phyloP scores from a whole-genome alignment of 2,797 vertebrate genomes.

The Scolopax rusticola region DNA sequence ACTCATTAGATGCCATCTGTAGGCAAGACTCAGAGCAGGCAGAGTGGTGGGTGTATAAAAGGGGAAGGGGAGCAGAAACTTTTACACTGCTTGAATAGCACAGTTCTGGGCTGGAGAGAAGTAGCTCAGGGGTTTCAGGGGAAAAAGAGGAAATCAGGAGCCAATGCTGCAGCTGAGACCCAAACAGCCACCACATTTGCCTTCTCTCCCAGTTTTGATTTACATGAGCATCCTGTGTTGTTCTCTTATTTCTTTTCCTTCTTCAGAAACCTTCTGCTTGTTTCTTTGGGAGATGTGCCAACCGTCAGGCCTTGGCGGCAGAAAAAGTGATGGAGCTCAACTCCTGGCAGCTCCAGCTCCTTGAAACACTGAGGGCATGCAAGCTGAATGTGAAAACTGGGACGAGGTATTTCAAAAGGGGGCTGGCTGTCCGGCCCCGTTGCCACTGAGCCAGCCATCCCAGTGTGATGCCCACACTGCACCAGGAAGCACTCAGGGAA shows the following conservation, averaged over 20 bases:
- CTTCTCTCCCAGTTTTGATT: slow-evolving; percentile 29
- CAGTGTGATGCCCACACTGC: neutral
- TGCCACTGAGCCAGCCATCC: neutral
- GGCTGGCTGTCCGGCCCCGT: neutral
- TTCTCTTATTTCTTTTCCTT: slow-evolving; percentile 57
- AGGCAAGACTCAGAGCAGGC: neutral
- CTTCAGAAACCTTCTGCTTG: slow-evolving; percentile 33
- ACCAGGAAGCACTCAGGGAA: fast-evolving
- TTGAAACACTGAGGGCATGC: neutral
- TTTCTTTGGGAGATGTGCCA: slow-evolving; percentile 54
- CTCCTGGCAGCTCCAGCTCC: slow-evolving; percentile 26
- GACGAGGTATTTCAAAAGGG: slow-evolving; percentile 15
- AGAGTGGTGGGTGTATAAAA: neutral
- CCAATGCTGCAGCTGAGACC: neutral
- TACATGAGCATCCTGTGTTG: slow-evolving; percentile 54
- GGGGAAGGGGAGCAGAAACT: neutral
- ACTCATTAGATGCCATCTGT: neutral
- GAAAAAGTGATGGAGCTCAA: slow-evolving; percentile 32
- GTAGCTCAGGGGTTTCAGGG: neutral
- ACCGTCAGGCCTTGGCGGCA: neutral
- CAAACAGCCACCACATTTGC: neutral
- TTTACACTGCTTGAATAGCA: fast-evolving
- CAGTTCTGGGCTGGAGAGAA: neutral
- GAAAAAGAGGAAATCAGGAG: neutral
- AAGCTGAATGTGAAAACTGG: slow-evolving; percentile 41